Conservation (phyloP, 1,140 invertebrate genomes). For the Psix sp. region DNA sequence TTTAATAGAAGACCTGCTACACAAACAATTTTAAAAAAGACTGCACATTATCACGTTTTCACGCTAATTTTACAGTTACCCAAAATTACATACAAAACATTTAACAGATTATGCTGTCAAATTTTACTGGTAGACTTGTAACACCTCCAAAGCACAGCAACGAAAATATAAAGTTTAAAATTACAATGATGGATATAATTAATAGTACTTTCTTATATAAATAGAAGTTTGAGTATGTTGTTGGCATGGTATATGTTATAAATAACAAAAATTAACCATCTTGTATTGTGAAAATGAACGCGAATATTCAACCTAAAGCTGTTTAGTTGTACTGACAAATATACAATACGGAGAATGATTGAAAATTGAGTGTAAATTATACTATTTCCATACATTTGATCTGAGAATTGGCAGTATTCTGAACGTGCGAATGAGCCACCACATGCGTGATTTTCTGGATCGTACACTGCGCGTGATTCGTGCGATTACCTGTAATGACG, state of each 20-base stretch:
- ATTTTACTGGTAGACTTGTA: not conserved
- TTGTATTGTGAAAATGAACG: too few relatives aligned
- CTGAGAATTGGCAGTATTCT: slow-evolving; percentile 50
- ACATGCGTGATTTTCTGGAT: slow-evolving; percentile 68
- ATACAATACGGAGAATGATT: slow-evolving; percentile 20
- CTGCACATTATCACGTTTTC: slow-evolving; percentile 26
- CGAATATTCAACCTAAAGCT: too few relatives aligned
- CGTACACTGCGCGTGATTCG: slow-evolving; percentile 66
- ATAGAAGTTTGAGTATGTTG: too few relatives aligned
- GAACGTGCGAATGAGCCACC: slow-evolving; percentile 32
- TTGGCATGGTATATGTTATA: too few relatives aligned
- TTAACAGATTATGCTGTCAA: slow-evolving; percentile 1
- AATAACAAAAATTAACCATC: too few relatives aligned
- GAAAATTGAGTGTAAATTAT: slow-evolving; percentile 21
- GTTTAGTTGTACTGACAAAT: slow-evolving; percentile 21
- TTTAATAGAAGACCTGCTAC: slow-evolving; percentile 59
- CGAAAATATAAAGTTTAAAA: too few relatives aligned
- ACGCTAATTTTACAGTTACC: slow-evolving; percentile 59
- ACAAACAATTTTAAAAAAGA: slow-evolving; percentile 60
- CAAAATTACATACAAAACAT: slow-evolving; percentile 24
- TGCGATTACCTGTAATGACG: slow-evolving; percentile 73
- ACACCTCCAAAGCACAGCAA: too few relatives aligned
- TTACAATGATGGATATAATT: too few relatives aligned
- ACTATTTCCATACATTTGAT: slow-evolving; percentile 33
- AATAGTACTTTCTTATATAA: too few relatives aligned